Evolutionary conservation across 2,113 vertebrate species (phyloP).

Genomic region (Heteronetta atricapilla): DNA sequence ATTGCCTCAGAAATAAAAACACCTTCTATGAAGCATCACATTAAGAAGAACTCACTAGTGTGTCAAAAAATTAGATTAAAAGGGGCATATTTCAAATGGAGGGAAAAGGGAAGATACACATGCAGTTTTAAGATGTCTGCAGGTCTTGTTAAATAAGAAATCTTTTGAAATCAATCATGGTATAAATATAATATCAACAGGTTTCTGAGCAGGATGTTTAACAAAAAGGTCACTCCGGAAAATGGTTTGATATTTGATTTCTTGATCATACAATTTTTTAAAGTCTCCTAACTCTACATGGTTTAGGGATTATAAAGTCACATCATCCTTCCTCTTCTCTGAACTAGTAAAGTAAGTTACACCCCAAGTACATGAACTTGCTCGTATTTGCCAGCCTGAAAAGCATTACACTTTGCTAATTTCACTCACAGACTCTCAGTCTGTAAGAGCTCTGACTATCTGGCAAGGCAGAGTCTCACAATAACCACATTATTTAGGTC

Average conservation of each 20-base stretch:
- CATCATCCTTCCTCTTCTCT: background rate
- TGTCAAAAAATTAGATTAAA: background rate
- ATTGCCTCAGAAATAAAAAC: background rate
- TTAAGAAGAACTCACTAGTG: background rate
- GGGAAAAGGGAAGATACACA: background rate
- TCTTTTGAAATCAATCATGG: background rate
- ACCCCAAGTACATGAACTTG: background rate
- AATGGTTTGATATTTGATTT: background rate
- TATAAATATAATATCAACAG: background rate
- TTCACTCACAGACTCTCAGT: background rate
- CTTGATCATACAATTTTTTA: background rate
- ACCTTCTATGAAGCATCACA: background rate
- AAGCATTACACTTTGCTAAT: slow-evolving; percentile 3
- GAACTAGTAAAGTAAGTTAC: background rate
- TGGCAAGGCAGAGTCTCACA: slow-evolving; percentile 44
- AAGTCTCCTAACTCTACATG: background rate
- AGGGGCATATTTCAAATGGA: background rate
- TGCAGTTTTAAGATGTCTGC: background rate
- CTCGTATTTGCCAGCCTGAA: background rate
- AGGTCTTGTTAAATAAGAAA: background rate
- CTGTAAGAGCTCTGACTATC: slow-evolving; percentile 35
- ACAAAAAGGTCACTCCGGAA: background rate
- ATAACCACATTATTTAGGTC: slow-evolving; percentile 65
- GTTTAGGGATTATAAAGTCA: background rate
- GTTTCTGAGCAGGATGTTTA: background rate